These are phyloP conservation scores for Thinocorus orbignyianus DNA, from an alignment of 2,113 vertebrate genomes.

Conservation along the genomic window DNA sequence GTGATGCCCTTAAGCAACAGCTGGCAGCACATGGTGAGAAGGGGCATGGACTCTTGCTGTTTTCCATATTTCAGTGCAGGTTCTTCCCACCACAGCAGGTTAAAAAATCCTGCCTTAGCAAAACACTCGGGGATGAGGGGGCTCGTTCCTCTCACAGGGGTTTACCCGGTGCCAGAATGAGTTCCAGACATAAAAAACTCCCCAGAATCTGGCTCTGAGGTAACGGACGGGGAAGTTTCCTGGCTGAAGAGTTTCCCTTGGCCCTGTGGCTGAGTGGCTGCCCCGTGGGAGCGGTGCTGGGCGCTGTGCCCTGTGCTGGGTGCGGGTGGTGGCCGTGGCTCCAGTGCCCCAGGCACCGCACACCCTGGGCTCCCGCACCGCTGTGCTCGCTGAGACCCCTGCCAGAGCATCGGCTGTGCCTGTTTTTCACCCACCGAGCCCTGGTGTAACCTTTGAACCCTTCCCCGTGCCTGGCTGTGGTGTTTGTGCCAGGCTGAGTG, in stretches of 20 bases:
- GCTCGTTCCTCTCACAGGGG: background rate
- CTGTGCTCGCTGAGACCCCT: fast-evolving
- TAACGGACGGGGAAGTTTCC: background rate
- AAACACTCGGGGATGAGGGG: background rate
- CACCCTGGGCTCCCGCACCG: background rate
- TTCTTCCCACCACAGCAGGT: background rate
- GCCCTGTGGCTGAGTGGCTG: background rate
- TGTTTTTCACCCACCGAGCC: background rate
- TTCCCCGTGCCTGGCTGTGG: background rate
- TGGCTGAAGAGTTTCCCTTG: background rate
- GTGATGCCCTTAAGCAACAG: background rate
- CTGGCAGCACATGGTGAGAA: background rate
- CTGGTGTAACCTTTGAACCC: background rate
- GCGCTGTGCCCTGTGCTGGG: background rate
- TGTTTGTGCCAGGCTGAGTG: background rate
- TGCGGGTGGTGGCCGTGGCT: fast-evolving
- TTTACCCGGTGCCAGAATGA: background rate
- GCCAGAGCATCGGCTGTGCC: background rate
- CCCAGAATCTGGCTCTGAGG: background rate
- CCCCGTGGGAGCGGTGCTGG: fast-evolving
- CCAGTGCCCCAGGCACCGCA: background rate
- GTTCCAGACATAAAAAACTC: background rate
- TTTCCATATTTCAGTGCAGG: background rate
- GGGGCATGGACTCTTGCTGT: background rate
- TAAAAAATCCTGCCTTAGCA: background rate